Percentiles rank a stretch among this genome's conserved stretches.
These are phyloP conservation scores for Listronotus oregonensis DNA, from an alignment of 1,140 invertebrate genomes.

Conservation along the genomic window DNA sequence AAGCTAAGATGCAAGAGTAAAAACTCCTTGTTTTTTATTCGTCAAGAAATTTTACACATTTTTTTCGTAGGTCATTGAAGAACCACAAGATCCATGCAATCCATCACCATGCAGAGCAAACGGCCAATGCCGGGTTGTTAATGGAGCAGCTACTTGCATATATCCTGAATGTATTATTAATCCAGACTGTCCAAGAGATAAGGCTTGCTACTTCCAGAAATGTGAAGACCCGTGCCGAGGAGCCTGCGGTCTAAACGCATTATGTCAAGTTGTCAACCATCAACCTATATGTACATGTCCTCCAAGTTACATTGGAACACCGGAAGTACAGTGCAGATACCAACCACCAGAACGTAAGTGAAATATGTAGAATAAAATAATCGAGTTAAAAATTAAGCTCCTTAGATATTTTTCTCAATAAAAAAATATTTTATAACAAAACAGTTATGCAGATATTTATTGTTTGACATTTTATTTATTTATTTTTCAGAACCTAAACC, in stretches of 20 bases:
- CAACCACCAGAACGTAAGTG: constrained; percentile 49
- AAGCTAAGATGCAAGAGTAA: background rate
- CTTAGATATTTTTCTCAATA: no score
- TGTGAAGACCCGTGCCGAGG: constrained; percentile 81
- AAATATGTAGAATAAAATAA: background rate
- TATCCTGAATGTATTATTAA: constrained; percentile 88
- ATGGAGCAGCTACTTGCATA: constrained; percentile 71
- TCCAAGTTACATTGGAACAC: constrained; percentile 77
- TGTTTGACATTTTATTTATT: background rate
- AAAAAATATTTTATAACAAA: background rate
- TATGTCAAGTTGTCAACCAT: constrained; percentile 83
- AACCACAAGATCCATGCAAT: constrained; percentile 72
- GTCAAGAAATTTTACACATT: background rate
- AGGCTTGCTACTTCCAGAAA: constrained; percentile 79
- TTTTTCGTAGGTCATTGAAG: constrained; percentile 45
- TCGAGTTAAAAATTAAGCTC: no score
- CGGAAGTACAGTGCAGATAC: constrained; percentile 72
- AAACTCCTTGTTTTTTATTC: background rate
- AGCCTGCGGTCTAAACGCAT: constrained; percentile 82
- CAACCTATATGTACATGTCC: constrained; percentile 80
- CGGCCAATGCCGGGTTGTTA: constrained; percentile 76
- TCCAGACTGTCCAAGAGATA: constrained; percentile 79
- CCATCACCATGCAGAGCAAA: constrained; percentile 80
- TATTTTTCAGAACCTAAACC: constrained; percentile 58
- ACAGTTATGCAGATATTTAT: constrained; percentile 20